Evolutionary conservation across 2,113 vertebrate genomes (phyloP), one percentile per base, ranked within the genome.

Genomic region (Mixornis gularis): DNA sequence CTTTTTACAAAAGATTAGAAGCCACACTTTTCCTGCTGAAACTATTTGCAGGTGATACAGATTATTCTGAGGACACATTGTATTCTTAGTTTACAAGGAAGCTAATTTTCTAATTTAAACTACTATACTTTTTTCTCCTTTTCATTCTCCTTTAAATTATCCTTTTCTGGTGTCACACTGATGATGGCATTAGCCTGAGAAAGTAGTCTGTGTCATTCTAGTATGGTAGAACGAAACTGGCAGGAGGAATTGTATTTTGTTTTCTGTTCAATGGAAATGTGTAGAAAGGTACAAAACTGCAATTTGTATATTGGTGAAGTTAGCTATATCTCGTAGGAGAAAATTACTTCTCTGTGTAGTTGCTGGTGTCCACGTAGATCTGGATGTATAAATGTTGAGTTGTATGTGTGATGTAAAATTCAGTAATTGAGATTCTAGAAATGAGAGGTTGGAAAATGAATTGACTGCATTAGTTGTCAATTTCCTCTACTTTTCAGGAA

Each of bases 401-500:
- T 49, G 13, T 62, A 14, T 40, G 52, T 7, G 3, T 13, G 17
- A 9, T 58, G 12, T 73, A 69, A 80, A 64, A 74, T 36, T 51
- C 46, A 59, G 48, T 63, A 80, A 74, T 2, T 80, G 40, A 81
- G 56, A 43, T 59, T 74, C 24, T 51, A 48, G 52, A 71, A 77
- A 60, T 22, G 9, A 71, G 43, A 80, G 27, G 15, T 1, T 92
- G 52, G 38, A 44, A 83, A 38, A 69, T 52, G 0, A 71, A 24
- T 62, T 60, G 2, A 72, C 43, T 68, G 24, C 40, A n/a, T 63
- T 91, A 79, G 53, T 64, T 82, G 63, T 51, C 15, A 41, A 85
- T 86, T 78, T 71, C 9, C 40, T 91, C 14, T 25, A 20, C 80
- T 95, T 96, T 87, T 60, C 56, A 95, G 55, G 91, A 89, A 41